Evolutionary conservation across 2,113 vertebrate genomes (phyloP).

Genomic region (Dipodomys merriami): DNA sequence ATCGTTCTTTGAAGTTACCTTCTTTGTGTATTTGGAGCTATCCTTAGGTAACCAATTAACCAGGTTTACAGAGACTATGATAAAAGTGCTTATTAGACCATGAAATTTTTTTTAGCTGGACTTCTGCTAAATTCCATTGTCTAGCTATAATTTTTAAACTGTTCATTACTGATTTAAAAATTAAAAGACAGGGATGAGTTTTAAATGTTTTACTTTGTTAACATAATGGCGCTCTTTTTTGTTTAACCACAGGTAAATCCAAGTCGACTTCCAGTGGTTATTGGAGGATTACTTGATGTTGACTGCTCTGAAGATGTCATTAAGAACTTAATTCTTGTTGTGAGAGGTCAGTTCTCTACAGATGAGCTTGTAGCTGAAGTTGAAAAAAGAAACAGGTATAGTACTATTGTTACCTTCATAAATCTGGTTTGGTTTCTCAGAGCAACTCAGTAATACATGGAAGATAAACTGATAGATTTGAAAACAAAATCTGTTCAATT

Average conservation of each 20-base stretch:
- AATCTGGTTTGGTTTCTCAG: background rate
- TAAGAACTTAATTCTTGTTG: constrained; percentile 97
- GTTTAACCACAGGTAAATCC: constrained; percentile 93
- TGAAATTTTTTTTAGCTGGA: background rate
- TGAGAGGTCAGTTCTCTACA: constrained; percentile 98
- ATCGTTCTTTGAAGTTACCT: background rate
- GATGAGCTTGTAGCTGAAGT: constrained; percentile 99
- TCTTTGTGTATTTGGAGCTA: background rate
- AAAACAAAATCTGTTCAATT: background rate
- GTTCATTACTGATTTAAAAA: constrained; percentile 53
- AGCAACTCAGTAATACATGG: background rate
- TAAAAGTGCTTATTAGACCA: background rate
- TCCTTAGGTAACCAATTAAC: background rate
- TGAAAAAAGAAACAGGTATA: constrained; percentile 97
- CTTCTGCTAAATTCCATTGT: constrained; percentile 28
- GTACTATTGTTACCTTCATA: constrained; percentile 12
- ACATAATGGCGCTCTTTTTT: background rate
- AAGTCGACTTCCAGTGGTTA: constrained; percentile 96
- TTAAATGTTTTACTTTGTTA: constrained; percentile 26
- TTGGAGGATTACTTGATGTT: constrained; percentile 96
- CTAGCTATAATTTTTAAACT: constrained; percentile 21
- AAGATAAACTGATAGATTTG: background rate
- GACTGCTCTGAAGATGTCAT: constrained; percentile 99
- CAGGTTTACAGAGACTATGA: background rate
- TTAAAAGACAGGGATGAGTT: background rate